Conservation (phyloP, 2,888 invertebrate species). For the Thera obeliscata region DNA sequence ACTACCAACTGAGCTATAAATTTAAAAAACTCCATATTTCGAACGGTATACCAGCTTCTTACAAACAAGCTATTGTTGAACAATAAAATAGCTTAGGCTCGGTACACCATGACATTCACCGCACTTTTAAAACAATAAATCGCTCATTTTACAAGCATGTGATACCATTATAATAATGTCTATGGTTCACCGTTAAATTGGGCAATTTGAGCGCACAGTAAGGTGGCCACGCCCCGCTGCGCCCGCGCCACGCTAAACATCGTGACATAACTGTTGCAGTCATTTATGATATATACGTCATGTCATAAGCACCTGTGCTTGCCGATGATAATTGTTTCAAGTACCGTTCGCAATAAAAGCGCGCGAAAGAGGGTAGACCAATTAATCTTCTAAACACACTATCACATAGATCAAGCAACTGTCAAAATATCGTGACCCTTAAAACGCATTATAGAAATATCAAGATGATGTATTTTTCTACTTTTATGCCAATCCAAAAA, state of each 20-base stretch:
- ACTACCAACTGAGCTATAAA: too few relatives aligned
- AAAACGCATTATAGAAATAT: too few relatives aligned
- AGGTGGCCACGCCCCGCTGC: constrained; percentile 67
- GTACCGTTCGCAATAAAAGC: background rate
- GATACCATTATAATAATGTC: constrained; percentile 27
- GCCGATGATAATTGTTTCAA: constrained; percentile 53
- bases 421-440: background rate
- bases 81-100: background rate
- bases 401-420: background rate
- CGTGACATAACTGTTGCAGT: constrained; percentile 73
- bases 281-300: constrained; percentile 75
- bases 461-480: too few relatives aligned
- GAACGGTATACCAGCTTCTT: background rate
- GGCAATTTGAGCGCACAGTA: constrained; percentile 72
- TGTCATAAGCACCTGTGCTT: constrained; percentile 54
- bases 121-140: constrained; percentile 18
- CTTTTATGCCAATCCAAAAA: too few relatives aligned
- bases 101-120: background rate
- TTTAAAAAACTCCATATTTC: too few relatives aligned
- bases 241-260: constrained; percentile 56
- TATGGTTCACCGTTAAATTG: constrained; percentile 77
- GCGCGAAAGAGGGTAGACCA: background rate
- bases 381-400: background rate
- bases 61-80: background rate
- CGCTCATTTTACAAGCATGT: constrained; percentile 12